Evolutionary conservation across 2,797 vertebrate genomes (phyloP).

Genomic region (Eremophila alpestris): DNA sequence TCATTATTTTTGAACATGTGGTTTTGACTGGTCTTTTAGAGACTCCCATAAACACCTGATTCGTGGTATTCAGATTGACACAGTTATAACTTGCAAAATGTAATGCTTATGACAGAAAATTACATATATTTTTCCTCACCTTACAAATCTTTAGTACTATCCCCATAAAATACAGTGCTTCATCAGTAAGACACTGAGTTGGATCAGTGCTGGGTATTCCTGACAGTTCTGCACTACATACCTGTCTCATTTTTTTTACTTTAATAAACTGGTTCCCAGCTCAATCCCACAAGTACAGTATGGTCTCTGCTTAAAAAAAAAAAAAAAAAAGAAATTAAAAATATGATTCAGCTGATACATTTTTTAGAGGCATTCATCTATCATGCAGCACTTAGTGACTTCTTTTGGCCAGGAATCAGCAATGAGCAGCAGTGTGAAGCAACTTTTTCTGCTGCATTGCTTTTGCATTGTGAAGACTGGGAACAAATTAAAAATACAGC

Average conservation of each 20-base stretch:
- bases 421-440: not conserved
- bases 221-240: not conserved
- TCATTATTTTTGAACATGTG: not conserved
- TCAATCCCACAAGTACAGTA: not conserved
- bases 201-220: not conserved
- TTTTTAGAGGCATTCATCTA: conserved; percentile 6
- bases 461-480: not conserved
- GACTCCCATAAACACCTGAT: not conserved
- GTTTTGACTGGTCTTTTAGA: not conserved
- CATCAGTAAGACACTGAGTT: not conserved
- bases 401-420: conserved; percentile 13
- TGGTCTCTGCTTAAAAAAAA: not conserved
- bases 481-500: not conserved
- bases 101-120: not conserved
- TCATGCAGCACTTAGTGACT: conserved; percentile 3
- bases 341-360: not conserved
- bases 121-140: not conserved
- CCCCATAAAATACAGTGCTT: not conserved
- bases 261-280: conserved; percentile 14
- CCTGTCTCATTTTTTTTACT: conserved; percentile 16
- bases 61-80: not conserved
- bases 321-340: not conserved
- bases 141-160: not conserved
- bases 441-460: not conserved
- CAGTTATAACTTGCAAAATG: not conserved